Percentiles rank a stretch among this genome's conserved stretches.
phyloP scores from a whole-genome alignment of 2,797 vertebrate genomes.

The Glyptemys insculpta region DNA sequence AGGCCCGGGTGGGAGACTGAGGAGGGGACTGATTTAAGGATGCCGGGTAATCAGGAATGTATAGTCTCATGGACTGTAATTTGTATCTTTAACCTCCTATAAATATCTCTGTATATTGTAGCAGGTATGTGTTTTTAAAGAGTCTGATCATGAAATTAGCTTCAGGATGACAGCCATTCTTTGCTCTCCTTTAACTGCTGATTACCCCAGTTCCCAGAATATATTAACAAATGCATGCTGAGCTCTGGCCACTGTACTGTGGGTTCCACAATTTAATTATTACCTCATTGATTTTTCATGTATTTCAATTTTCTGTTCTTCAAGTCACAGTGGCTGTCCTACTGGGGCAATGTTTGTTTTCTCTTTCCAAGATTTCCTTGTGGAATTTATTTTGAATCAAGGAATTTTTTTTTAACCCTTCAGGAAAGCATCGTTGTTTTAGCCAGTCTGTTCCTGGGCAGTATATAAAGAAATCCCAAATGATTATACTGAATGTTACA shows the following conservation, averaged over 20 bases:
- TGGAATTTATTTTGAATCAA: constrained; percentile 77
- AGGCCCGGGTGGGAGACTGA: constrained; percentile 96
- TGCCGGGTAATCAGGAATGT: constrained; percentile 94
- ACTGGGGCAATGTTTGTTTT: constrained; percentile 78
- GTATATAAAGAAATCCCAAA: constrained; percentile 17
- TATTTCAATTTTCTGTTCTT: constrained; percentile 85
- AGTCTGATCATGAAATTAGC: constrained; percentile 81
- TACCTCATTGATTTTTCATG: constrained; percentile 87
- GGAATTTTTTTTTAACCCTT: constrained; percentile 66
- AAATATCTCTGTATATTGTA: constrained; percentile 86
- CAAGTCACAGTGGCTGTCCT: constrained; percentile 75
- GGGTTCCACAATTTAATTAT: constrained; percentile 85
- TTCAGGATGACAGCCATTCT: constrained; percentile 78
- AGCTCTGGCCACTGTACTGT: constrained; percentile 70
- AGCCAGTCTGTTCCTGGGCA: constrained; percentile 45
- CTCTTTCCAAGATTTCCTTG: constrained; percentile 76
- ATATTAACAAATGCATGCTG: constrained; percentile 80
- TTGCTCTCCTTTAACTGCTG: constrained; percentile 78
- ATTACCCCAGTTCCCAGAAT: constrained; percentile 74
- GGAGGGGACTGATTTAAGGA: constrained; percentile 90
- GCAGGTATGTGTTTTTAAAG: constrained; percentile 84
- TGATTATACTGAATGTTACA: constrained; percentile 39
- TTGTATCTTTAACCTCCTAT: constrained; percentile 90
- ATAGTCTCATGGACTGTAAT: constrained; percentile 86
- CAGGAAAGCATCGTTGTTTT: constrained; percentile 62